Conservation (phyloP, 2,888 invertebrate species). For the Dioctria linearis region DNA sequence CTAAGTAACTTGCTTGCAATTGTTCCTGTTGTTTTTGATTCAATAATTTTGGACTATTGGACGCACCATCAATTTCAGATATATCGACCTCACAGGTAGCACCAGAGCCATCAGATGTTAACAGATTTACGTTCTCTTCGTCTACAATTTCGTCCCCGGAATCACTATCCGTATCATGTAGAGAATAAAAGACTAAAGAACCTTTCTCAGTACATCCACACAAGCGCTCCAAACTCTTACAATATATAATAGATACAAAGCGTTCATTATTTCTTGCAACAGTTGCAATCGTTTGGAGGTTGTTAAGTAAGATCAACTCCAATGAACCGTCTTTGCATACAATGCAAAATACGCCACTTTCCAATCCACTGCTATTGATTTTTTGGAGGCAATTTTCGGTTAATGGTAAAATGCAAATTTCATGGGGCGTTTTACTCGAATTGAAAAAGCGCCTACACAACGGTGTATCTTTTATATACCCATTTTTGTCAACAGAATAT, state of each 20-base stretch:
- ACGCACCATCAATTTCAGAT: slow-evolving; percentile 33
- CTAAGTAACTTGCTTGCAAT: neutral
- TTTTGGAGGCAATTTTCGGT: slow-evolving; percentile 69
- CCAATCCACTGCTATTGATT: slow-evolving; percentile 61
- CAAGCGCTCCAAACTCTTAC: slow-evolving; percentile 88
- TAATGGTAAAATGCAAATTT: slow-evolving; percentile 79
- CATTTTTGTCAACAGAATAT: slow-evolving; percentile 57
- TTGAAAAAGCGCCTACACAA: slow-evolving; percentile 72
- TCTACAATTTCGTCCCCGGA: slow-evolving; percentile 79
- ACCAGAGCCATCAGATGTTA: slow-evolving; percentile 56
- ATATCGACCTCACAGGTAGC: slow-evolving; percentile 10
- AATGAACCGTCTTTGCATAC: slow-evolving; percentile 84
- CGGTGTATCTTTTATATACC: slow-evolving; percentile 74
- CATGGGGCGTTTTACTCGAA: slow-evolving; percentile 78
- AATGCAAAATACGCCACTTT: slow-evolving; percentile 78
- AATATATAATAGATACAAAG: slow-evolving; percentile 88
- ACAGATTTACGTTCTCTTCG: slow-evolving; percentile 72
- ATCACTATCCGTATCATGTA: slow-evolving; percentile 82
- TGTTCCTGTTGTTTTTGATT: slow-evolving; percentile 20
- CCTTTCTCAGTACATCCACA: slow-evolving; percentile 88
- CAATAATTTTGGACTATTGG: neutral
- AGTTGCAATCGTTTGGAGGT: slow-evolving; percentile 79
- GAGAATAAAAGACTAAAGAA: slow-evolving; percentile 85
- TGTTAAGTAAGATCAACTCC: slow-evolving; percentile 80
- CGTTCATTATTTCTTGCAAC: slow-evolving; percentile 79